A percentile compares a stretch with the other conserved stretches of the same genome.
These are phyloP conservation scores for Drosophila virilis DNA, from an alignment of 1,140 invertebrate genomes.

Conservation along the genomic window DNA sequence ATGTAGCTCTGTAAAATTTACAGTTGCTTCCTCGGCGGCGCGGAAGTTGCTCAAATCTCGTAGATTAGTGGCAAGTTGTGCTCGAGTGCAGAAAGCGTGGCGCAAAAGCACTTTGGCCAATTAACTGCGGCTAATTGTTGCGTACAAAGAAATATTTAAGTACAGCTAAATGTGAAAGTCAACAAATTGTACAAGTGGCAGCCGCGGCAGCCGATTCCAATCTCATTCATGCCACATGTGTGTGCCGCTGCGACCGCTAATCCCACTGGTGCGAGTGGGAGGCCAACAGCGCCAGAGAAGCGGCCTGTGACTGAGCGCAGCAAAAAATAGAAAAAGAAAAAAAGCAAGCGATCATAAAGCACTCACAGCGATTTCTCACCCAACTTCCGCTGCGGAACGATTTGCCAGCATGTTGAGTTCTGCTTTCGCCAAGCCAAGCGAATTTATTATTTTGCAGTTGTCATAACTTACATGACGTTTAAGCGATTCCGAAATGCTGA, in stretches of 20 bases:
- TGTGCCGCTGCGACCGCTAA: background rate
- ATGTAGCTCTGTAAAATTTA: constrained; percentile 59
- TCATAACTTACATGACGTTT: constrained; percentile 1
- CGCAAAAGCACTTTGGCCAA: constrained; percentile 77
- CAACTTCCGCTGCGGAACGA: constrained; percentile 59
- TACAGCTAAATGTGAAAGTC: constrained; percentile 70
- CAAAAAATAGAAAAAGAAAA: background rate
- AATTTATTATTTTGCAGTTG: constrained; percentile 41
- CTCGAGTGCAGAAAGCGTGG: constrained; percentile 73
- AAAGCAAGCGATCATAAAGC: constrained; percentile 40
- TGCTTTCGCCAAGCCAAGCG: constrained; percentile 60
- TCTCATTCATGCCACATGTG: constrained; percentile 21
- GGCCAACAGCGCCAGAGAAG: constrained; percentile 24
- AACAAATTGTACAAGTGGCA: constrained; percentile 48
- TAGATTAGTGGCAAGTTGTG: constrained; percentile 56
- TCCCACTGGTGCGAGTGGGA: constrained; percentile 25
- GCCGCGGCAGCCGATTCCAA: background rate
- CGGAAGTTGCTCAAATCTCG: constrained; percentile 60
- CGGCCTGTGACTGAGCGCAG: constrained; percentile 7
- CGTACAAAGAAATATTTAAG: constrained; percentile 40
- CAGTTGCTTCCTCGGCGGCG: constrained; percentile 51
- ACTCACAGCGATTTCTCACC: constrained; percentile 53
- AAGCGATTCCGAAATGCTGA: constrained; percentile 17
- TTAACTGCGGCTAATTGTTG: constrained; percentile 80
- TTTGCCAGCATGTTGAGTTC: constrained; percentile 67